These are phyloP conservation scores for Hylaeus anthracinus DNA, from an alignment of 1,140 invertebrate genomes.

Conservation along the genomic window DNA sequence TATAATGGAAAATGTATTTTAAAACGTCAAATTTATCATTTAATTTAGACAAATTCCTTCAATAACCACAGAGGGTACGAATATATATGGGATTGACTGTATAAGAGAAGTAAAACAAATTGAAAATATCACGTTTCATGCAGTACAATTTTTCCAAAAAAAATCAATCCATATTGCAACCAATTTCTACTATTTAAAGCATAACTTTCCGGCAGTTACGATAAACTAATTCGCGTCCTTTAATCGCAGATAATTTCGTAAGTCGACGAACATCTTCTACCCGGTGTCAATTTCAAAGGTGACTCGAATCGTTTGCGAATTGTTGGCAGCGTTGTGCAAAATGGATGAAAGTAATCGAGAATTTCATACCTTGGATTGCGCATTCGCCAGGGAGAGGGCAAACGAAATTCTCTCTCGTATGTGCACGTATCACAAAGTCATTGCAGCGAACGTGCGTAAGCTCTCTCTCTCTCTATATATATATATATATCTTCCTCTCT, in stretches of 20 bases:
- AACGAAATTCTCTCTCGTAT: conserved; percentile 25
- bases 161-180: neutral
- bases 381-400: neutral
- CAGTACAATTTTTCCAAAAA: neutral
- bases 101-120: neutral
- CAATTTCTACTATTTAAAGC: neutral
- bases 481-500: conserved; percentile 7
- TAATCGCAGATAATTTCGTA: neutral
- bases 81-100: too few species aligned
- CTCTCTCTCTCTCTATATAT: too few species aligned
- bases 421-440: conserved; percentile 29
- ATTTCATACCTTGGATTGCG: neutral
- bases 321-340: conserved; percentile 1
- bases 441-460: conserved; percentile 9
- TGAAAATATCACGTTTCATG: neutral
- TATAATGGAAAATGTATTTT: too few species aligned
- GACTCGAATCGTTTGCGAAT: neutral
- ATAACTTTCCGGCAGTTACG: neutral
- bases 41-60: too few species aligned
- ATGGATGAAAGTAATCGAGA: neutral
- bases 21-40: too few species aligned
- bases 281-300: neutral
- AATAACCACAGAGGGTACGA: too few species aligned
- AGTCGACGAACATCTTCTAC: neutral
- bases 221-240: neutral